These are phyloP conservation scores for Ylistrum balloti DNA, from an alignment of 1,140 invertebrate species.

Conservation along the genomic window DNA sequence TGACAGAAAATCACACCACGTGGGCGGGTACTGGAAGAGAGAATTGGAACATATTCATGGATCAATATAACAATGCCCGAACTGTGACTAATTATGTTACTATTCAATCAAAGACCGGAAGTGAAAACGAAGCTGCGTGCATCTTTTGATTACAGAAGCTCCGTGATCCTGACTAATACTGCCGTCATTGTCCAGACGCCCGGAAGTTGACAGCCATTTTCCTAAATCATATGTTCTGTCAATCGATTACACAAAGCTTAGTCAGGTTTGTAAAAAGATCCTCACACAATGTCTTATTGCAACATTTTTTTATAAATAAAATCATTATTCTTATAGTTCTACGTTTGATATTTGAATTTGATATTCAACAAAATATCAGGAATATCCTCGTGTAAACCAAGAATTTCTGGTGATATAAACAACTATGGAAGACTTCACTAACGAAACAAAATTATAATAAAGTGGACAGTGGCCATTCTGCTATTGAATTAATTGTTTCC, in stretches of 20 bases:
- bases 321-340: too few relatives aligned
- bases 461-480: background rate
- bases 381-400: too few relatives aligned
- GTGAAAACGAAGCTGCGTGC: constrained; percentile 11
- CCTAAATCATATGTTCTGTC: background rate
- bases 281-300: too few relatives aligned
- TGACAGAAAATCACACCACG: too few relatives aligned
- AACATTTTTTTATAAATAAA: too few relatives aligned
- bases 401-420: too few relatives aligned
- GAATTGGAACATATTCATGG: too few relatives aligned
- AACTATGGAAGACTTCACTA: too few relatives aligned
- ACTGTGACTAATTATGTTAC: background rate
- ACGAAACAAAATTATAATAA: background rate
- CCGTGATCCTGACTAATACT: constrained; percentile 8
- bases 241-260: background rate
- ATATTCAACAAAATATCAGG: too few relatives aligned
- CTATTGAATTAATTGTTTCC: background rate
- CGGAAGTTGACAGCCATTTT: constrained; percentile 21
- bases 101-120: constrained; percentile 5
- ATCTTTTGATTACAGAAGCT: constrained; percentile 23
- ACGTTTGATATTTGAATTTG: too few relatives aligned
- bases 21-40: too few relatives aligned
- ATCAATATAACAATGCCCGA: background rate
- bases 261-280: background rate
- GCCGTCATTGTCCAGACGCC: background rate